These are phyloP conservation scores for Neodontobutis hainanensis DNA, from an alignment of 2,113 vertebrate genomes.

Conservation along the genomic window DNA sequence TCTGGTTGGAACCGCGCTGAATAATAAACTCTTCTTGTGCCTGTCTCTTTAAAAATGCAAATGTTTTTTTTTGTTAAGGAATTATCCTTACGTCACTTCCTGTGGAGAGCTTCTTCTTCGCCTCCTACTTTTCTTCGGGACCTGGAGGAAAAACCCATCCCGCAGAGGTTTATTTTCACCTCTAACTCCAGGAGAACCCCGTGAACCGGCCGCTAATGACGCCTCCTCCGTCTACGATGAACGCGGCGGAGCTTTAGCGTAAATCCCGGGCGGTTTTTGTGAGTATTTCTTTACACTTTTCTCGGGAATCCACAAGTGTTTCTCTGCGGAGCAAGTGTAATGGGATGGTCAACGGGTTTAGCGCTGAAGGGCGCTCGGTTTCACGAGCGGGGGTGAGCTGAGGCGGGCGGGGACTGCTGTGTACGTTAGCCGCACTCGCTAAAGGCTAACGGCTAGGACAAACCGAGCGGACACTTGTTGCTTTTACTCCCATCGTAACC, in stretches of 20 bases:
- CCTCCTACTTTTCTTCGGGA: conserved; percentile 72
- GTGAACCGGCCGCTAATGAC: conserved; percentile 15
- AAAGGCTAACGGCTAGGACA: fast-evolving
- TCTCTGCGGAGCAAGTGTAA: conserved; percentile 58
- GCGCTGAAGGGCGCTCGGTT: conserved; percentile 47
- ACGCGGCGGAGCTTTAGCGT: conserved; percentile 37
- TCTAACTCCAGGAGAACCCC: background rate
- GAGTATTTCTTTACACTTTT: conserved; percentile 45
- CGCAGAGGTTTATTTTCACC: background rate
- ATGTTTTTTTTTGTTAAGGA: conserved; percentile 57
- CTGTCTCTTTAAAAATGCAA: conserved; percentile 78
- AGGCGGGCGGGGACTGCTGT: conserved; percentile 4
- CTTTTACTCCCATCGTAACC: conserved; percentile 5
- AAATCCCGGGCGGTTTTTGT: conserved; percentile 41
- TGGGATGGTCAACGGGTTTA: conserved; percentile 15
- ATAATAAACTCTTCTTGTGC: too few species aligned
- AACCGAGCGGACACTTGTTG: conserved; percentile 68
- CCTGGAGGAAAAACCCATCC: conserved; percentile 44
- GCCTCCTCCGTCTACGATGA: conserved; percentile 44
- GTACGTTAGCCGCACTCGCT: fast-evolving
- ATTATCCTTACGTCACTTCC: conserved; percentile 78
- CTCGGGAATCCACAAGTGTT: conserved; percentile 65
- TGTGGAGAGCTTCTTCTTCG: conserved; percentile 56
- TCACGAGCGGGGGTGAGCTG: fast-evolving
- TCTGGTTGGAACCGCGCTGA: too few species aligned